Evolutionary conservation across 2,888 invertebrate species (phyloP).

Genomic region (Alentia gelatinosa): DNA sequence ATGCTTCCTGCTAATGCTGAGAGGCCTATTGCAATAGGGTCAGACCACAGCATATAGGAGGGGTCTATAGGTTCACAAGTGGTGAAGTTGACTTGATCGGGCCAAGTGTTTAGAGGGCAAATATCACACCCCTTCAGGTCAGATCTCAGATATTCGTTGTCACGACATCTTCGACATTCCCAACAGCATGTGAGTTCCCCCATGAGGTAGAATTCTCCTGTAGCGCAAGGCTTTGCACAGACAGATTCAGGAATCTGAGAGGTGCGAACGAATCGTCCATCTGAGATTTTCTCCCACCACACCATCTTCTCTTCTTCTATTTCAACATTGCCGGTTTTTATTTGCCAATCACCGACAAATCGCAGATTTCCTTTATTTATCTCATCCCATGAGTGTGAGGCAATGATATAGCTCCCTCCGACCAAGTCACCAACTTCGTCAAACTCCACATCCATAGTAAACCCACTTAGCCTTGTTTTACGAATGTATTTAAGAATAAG

Average conservation of each 20-base stretch:
- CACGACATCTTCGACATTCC: constrained; percentile 25
- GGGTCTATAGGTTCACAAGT: neutral
- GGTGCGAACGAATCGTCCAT: neutral
- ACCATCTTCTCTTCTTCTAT: neutral
- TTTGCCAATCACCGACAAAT: neutral
- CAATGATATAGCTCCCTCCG: neutral
- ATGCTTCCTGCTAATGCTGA: neutral
- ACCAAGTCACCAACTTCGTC: neutral
- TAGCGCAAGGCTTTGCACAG: constrained; percentile 25
- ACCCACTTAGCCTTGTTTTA: neutral
- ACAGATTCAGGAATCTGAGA: neutral
- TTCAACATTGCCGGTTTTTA: neutral
- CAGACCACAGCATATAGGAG: constrained; percentile 19
- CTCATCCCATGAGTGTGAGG: neutral
- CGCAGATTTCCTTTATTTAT: neutral
- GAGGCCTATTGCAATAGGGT: neutral
- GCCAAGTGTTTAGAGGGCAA: constrained; percentile 8
- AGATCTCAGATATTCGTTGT: neutral
- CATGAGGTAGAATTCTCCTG: constrained; percentile 27
- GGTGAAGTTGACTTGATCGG: constrained; percentile 29
- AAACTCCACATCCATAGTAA: neutral
- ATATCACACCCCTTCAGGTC: constrained; percentile 19
- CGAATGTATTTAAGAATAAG: neutral
- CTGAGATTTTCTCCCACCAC: neutral
- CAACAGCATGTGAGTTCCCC: constrained; percentile 31